These are phyloP conservation scores for Piscicola geometra DNA, from an alignment of 2,888 invertebrate genomes.

Conservation along the genomic window DNA sequence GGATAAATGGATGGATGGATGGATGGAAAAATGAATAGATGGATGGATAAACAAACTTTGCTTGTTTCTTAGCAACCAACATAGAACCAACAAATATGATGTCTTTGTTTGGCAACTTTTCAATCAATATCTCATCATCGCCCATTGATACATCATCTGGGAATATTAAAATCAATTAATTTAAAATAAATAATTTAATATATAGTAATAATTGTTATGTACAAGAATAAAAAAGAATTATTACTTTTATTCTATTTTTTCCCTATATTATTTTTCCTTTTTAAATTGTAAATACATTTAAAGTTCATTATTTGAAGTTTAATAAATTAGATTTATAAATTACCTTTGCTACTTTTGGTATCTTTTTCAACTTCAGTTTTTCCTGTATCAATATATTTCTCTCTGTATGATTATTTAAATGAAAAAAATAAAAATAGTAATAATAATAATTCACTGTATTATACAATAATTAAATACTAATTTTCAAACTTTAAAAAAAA, in stretches of 20 bases:
- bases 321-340: too few relatives aligned
- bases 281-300: neutral
- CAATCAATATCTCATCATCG: slow-evolving; percentile 19
- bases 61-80: slow-evolving; percentile 3
- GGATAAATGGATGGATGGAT: too few relatives aligned
- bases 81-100: slow-evolving; percentile 22
- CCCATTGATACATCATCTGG: neutral
- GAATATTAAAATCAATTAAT: neutral
- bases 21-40: neutral
- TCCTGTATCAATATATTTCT: too few relatives aligned
- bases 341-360: too few relatives aligned
- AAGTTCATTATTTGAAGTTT: too few relatives aligned
- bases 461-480: too few relatives aligned
- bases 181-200: neutral
- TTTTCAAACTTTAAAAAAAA: too few relatives aligned
- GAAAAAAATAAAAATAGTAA: too few relatives aligned
- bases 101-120: slow-evolving; percentile 3
- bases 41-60: slow-evolving; percentile 1
- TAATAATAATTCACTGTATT: too few relatives aligned
- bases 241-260: neutral
- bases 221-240: neutral
- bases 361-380: too few relatives aligned
- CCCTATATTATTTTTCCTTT: neutral
- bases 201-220: too few relatives aligned
- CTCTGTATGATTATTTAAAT: too few relatives aligned